Conservation (phyloP, 64 coral and sea anemone species). For the Dendrophyllia cribrosa region DNA sequence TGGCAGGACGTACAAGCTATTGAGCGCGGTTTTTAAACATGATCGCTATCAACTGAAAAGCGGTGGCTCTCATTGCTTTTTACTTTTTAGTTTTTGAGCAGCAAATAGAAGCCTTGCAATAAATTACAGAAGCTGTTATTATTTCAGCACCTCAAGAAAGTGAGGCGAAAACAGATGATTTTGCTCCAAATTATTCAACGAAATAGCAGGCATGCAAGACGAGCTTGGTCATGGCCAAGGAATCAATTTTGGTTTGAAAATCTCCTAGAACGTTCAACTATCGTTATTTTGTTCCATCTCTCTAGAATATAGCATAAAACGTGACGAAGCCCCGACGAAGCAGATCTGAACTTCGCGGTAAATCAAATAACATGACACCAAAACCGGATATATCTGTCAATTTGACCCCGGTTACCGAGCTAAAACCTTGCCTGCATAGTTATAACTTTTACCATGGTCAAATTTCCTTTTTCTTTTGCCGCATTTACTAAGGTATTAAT, state of each 20-base stretch:
- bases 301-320: constrained; percentile 46
- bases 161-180: constrained; percentile 45
- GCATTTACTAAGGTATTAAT: constrained; percentile 23
- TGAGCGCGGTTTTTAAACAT: neutral
- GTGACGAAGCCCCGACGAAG: neutral
- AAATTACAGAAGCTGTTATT: constrained; percentile 22
- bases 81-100: constrained; percentile 25
- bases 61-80: constrained; percentile 36
- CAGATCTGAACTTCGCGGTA: constrained; percentile 46
- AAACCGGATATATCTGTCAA: constrained; percentile 53
- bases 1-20: neutral
- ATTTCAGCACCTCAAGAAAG: constrained; percentile 34
- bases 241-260: constrained; percentile 22
- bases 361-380: constrained; percentile 45
- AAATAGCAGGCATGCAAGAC: constrained; percentile 38
- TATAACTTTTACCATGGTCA: constrained; percentile 33
- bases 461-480: constrained; percentile 12
- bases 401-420: constrained; percentile 29
- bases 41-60: neutral
- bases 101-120: constrained; percentile 39
- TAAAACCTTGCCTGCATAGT: constrained; percentile 46
- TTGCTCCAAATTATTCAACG: constrained; percentile 38
- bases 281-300: constrained; percentile 58
- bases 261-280: constrained; percentile 3
- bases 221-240: constrained; percentile 28